Percentiles rank a stretch among this genome's conserved stretches.
Evolutionary conservation across 2,797 vertebrate genomes (phyloP).

Genomic region (Tinamus major): DNA sequence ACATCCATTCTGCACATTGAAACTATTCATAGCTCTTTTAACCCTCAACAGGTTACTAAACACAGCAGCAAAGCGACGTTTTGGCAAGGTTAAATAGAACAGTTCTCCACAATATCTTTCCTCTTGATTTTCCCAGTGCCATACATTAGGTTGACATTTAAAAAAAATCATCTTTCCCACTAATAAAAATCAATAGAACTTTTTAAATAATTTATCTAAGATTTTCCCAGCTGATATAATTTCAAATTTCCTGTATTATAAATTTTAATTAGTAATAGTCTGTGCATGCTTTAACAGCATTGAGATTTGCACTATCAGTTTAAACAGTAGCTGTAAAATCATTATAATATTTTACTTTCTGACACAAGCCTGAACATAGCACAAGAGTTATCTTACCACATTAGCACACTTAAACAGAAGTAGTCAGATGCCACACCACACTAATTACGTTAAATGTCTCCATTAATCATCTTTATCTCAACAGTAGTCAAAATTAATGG

Average conservation of each 20-base stretch:
- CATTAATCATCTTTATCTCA: constrained; percentile 55
- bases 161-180: not conserved
- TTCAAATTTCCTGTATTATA: not conserved
- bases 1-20: not conserved
- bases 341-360: constrained; percentile 28
- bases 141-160: not conserved
- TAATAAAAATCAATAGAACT: not conserved
- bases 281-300: not conserved
- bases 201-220: not conserved
- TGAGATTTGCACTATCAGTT: constrained; percentile 4
- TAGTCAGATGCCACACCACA: constrained; percentile 21
- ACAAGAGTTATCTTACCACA: not conserved
- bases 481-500: constrained; percentile 50
- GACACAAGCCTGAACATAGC: constrained; percentile 19
- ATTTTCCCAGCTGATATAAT: not conserved
- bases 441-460: constrained; percentile 22
- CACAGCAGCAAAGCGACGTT: not conserved
- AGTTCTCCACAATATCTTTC: not conserved
- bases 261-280: not conserved
- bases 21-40: not conserved
- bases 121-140: not conserved
- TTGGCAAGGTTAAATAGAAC: not conserved
- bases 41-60: not conserved
- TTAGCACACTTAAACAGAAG: not conserved
- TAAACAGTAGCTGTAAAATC: not conserved